phyloP scores from a whole-genome alignment of 2,797 vertebrate species.

The Oceanodroma leucorhoa region DNA sequence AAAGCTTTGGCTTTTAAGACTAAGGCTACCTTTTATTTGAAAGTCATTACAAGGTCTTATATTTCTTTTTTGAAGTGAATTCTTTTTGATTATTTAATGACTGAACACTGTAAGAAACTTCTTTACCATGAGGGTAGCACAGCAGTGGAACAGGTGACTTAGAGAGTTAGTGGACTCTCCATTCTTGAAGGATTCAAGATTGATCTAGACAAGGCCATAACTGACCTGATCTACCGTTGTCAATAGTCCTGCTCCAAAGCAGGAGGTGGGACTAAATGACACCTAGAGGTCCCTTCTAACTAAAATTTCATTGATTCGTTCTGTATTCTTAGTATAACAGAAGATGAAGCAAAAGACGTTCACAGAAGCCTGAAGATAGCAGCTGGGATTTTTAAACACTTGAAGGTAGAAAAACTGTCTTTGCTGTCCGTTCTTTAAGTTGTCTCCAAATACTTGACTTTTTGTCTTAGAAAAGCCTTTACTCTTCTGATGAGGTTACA shows the following conservation, averaged over 20 bases:
- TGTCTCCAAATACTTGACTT: not conserved
- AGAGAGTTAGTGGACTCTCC: not conserved
- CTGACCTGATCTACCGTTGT: not conserved
- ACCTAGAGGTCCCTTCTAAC: not conserved
- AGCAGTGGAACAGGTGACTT: not conserved
- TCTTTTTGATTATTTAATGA: not conserved
- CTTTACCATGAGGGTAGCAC: not conserved
- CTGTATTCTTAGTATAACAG: conserved; percentile 82
- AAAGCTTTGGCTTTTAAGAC: not conserved
- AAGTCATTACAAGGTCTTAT: not conserved
- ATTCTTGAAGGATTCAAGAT: not conserved
- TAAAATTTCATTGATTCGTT: not conserved
- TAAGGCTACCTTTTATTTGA: not conserved
- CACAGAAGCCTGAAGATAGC: conserved; percentile 93
- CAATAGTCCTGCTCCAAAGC: not conserved
- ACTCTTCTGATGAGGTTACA: not conserved
- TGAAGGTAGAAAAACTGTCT: conserved; percentile 82
- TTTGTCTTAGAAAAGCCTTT: not conserved
- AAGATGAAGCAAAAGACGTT: conserved; percentile 95
- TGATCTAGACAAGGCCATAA: not conserved
- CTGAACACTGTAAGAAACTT: not conserved
- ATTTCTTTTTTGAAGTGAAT: not conserved
- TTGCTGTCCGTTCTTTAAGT: not conserved
- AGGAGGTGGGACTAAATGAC: not conserved
- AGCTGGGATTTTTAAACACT: conserved; percentile 93